A percentile compares a stretch with the other conserved stretches of the same genome.
These are phyloP conservation scores for Luscinia luscinia DNA, from an alignment of 2,797 vertebrate genomes.

Conservation along the genomic window DNA sequence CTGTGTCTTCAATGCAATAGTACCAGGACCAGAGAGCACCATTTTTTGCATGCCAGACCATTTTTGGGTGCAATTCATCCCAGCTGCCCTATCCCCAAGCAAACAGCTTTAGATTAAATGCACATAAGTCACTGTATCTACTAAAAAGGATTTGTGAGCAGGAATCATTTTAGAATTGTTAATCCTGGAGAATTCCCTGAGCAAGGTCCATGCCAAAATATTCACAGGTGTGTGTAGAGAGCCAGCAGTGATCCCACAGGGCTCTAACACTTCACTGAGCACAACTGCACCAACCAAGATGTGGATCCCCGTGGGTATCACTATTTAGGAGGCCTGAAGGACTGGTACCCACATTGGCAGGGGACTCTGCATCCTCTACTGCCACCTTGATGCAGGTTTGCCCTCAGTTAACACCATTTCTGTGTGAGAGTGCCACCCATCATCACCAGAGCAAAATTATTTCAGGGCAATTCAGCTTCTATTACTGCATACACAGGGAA, in stretches of 20 bases:
- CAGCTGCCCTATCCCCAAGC: not conserved
- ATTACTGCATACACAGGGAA: rapidly evolving
- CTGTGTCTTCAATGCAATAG: not conserved
- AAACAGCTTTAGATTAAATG: not conserved
- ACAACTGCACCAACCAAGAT: not conserved
- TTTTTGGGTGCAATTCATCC: not conserved
- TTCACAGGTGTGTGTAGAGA: not conserved
- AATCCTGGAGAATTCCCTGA: not conserved
- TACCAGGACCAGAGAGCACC: not conserved
- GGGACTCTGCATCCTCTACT: not conserved
- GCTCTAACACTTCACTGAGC: not conserved
- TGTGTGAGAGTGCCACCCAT: not conserved
- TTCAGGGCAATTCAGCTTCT: not conserved
- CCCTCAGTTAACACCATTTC: not conserved
- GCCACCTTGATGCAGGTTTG: not conserved
- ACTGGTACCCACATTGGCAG: rapidly evolving
- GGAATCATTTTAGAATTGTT: not conserved
- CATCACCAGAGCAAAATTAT: not conserved
- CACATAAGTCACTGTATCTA: not conserved
- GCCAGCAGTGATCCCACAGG: not conserved
- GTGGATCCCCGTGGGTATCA: not conserved
- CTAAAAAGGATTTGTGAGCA: not conserved
- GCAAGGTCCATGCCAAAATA: not conserved
- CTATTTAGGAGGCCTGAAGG: not conserved
- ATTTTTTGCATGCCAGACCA: not conserved